A percentile compares a stretch with the other conserved stretches of the same genome.
These are phyloP conservation scores for Lindbergichthys nudifrons DNA, from an alignment of 2,797 vertebrate species.

Conservation along the genomic window DNA sequence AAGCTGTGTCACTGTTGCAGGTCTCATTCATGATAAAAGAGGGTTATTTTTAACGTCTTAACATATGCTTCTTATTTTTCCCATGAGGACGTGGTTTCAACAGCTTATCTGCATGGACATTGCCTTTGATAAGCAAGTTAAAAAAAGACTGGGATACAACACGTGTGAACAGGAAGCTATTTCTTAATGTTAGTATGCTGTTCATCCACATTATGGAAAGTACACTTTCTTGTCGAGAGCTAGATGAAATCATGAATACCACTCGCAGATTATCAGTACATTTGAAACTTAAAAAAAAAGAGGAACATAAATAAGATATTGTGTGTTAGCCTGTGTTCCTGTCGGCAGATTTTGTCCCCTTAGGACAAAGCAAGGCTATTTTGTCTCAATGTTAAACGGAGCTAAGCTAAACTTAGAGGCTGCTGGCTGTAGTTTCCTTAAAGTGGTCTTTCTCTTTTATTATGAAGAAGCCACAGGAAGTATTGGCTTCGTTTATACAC, in stretches of 20 bases:
- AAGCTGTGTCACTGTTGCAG: not conserved
- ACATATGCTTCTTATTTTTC: not conserved
- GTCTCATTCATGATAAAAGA: constrained; percentile 4
- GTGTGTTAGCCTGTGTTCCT: too few relatives aligned
- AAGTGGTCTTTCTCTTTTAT: constrained; percentile 29
- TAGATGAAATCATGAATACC: not conserved
- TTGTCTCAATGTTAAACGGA: not conserved
- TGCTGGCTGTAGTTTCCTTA: not conserved
- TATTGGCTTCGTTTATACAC: not conserved
- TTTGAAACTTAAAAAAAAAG: not conserved
- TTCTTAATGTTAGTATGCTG: not conserved
- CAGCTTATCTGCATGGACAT: not conserved
- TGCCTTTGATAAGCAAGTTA: not conserved
- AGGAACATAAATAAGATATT: not conserved
- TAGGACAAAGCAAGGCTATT: too few relatives aligned
- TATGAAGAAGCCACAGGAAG: constrained; percentile 48
- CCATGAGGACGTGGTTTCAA: not conserved
- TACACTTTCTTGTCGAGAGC: not conserved
- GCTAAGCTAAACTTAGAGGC: too few relatives aligned
- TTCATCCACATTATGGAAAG: not conserved
- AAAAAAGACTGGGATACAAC: not conserved
- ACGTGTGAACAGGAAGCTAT: not conserved
- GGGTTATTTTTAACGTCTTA: not conserved
- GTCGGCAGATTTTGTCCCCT: too few relatives aligned
- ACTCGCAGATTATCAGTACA: not conserved